Percentiles rank a stretch among this genome's conserved stretches.
phyloP scores from a whole-genome alignment of 2,797 vertebrate genomes.

The Caiman crocodilus region DNA sequence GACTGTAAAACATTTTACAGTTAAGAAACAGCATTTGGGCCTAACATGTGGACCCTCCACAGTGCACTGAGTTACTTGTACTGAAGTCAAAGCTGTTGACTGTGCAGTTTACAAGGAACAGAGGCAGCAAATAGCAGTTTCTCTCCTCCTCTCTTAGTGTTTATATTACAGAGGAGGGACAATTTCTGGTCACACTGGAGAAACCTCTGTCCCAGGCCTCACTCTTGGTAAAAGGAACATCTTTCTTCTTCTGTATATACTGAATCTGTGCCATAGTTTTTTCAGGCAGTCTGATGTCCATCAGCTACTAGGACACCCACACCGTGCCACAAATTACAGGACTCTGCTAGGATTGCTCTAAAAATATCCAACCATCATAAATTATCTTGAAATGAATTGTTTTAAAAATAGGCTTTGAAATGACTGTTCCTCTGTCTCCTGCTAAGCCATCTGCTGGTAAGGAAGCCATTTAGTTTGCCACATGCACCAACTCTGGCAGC shows the following conservation, averaged over 20 bases:
- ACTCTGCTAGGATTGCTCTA: slow-evolving; percentile 67
- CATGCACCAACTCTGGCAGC: slow-evolving; percentile 46
- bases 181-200: slow-evolving; percentile 8
- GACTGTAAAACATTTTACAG: slow-evolving; percentile 1
- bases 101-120: background rate
- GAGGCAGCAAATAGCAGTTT: background rate
- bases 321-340: slow-evolving; percentile 81
- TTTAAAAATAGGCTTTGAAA: slow-evolving; percentile 82
- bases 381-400: slow-evolving; percentile 81
- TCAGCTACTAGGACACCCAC: slow-evolving; percentile 80
- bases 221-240: slow-evolving; percentile 38
- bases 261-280: slow-evolving; percentile 70
- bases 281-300: slow-evolving; percentile 66
- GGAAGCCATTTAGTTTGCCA: slow-evolving; percentile 63
- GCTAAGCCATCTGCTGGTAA: slow-evolving; percentile 53
- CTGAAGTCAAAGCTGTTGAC: background rate
- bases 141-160: background rate
- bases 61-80: background rate
- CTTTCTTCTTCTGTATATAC: slow-evolving; percentile 56
- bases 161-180: slow-evolving; percentile 40
- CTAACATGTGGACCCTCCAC: background rate
- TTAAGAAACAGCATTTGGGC: background rate
- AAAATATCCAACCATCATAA: slow-evolving; percentile 76
- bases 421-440: slow-evolving; percentile 66
- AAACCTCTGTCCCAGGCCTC: slow-evolving; percentile 44